A percentile compares a stretch with the other conserved stretches of the same genome.
Conservation (phyloP, 1,140 invertebrate genomes). For the Drosophila biarmipes region DNA sequence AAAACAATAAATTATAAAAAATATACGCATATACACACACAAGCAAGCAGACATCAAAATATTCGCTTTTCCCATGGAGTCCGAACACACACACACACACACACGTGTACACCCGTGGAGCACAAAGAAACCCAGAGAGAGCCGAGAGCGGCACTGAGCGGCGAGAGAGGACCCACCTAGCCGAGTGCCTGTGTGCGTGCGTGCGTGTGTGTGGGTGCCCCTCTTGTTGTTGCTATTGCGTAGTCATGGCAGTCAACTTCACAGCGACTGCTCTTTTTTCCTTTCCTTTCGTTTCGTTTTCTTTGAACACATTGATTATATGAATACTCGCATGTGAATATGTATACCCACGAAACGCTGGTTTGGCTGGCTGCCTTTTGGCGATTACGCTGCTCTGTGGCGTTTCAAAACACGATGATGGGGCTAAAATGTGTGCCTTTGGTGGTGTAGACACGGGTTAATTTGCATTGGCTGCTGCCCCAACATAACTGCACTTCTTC, state of each 20-base stretch:
- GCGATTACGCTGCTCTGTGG: conserved; percentile 32
- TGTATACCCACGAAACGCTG: conserved; percentile 68
- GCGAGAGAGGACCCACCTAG: conserved; percentile 47
- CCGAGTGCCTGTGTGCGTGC: background rate
- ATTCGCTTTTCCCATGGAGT: conserved; percentile 51
- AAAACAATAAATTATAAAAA: conserved; percentile 77
- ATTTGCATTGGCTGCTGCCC: conserved; percentile 27
- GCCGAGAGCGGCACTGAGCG: conserved; percentile 42
- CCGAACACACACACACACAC: conserved; percentile 20
- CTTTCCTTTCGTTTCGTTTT: conserved; percentile 31
- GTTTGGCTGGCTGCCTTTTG: conserved; percentile 51
- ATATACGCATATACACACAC: conserved; percentile 43
- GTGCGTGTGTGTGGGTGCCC: conserved; percentile 31
- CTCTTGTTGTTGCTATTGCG: conserved; percentile 80
- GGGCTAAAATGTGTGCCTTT: conserved; percentile 33
- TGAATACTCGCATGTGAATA: conserved; percentile 71
- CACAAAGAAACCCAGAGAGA: conserved; percentile 42
- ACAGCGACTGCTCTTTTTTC: conserved; percentile 68
- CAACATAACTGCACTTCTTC: conserved; percentile 48
- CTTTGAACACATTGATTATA: conserved; percentile 66
- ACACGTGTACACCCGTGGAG: background rate
- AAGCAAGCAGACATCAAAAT: conserved; percentile 40
- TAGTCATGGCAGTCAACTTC: conserved; percentile 79
- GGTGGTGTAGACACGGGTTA: conserved; percentile 38
- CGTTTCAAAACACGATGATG: conserved; percentile 47